Percentiles rank a stretch among this genome's conserved stretches.
Conservation (phyloP, 2,113 vertebrate species). For the Gavialis gangeticus region DNA sequence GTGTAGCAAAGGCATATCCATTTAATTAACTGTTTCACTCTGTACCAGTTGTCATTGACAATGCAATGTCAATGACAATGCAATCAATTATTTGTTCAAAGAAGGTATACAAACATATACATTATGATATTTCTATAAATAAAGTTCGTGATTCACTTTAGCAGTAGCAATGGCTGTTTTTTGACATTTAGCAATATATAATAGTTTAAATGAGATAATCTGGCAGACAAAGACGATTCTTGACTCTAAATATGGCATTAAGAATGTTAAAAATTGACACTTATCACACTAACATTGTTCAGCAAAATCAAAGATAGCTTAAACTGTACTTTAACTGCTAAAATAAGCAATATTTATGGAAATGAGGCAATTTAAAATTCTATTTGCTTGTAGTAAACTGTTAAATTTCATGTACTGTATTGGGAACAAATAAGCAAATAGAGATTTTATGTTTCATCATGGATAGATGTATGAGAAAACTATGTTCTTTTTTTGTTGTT, state of each 20-base stretch:
- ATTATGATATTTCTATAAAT: not conserved
- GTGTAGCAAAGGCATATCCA: not conserved
- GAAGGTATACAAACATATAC: not conserved
- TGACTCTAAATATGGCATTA: not conserved
- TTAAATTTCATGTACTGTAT: not conserved
- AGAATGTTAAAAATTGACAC: constrained; percentile 27
- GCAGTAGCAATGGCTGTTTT: not conserved
- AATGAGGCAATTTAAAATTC: not conserved
- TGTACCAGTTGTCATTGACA: not conserved
- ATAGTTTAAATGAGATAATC: constrained; percentile 37
- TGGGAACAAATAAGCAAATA: not conserved
- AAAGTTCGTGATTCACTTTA: not conserved
- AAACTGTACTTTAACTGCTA: not conserved
- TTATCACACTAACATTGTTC: not conserved
- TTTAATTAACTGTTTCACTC: not conserved
- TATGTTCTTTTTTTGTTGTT: not conserved
- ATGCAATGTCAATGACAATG: not conserved
- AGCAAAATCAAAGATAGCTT: constrained; percentile 9
- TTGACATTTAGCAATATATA: constrained; percentile 30
- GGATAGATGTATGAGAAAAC: not conserved
- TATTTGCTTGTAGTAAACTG: not conserved
- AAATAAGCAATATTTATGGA: not conserved
- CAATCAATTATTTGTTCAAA: not conserved
- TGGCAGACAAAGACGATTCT: constrained; percentile 12
- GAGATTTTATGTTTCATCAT: not conserved